A percentile compares a stretch with the other conserved stretches of the same genome.
phyloP scores from a whole-genome alignment of 2,797 vertebrate genomes.

The Hozukius guyotensis region DNA sequence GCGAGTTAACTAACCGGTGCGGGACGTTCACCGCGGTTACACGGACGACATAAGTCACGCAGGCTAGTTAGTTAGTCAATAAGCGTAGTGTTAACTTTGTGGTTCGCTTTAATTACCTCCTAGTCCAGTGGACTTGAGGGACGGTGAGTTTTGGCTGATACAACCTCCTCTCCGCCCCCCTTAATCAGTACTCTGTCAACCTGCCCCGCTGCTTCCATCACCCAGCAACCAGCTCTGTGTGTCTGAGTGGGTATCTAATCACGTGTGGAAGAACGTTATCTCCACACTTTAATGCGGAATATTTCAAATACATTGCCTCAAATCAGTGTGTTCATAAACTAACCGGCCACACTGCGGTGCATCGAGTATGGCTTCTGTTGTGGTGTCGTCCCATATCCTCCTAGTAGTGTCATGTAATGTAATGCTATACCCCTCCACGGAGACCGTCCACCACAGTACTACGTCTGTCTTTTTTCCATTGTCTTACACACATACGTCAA shows the following conservation, averaged over 20 bases:
- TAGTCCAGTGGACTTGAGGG: not conserved
- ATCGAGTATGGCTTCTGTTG: not conserved
- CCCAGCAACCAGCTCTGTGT: conserved; percentile 8
- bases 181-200: conserved; percentile 1
- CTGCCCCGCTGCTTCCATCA: not conserved
- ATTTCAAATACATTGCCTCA: not conserved
- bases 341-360: conserved; percentile 14
- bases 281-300: too few species aligned
- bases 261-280: not conserved
- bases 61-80: not conserved
- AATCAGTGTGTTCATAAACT: not conserved
- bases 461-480: conserved; percentile 58
- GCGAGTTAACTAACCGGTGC: not conserved
- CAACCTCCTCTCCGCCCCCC: conserved; percentile 26
- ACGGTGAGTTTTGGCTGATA: conserved; percentile 18
- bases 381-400: conserved; percentile 44
- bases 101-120: not conserved
- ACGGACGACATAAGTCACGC: not conserved
- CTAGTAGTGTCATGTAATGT: conserved; percentile 39
- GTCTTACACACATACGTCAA: conserved; percentile 36
- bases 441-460: conserved; percentile 31
- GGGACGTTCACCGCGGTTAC: not conserved
- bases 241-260: conserved; percentile 35
- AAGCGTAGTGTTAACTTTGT: conserved; percentile 1
- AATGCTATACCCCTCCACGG: conserved; percentile 52